A percentile compares a stretch with the other conserved stretches of the same genome.
Evolutionary conservation across 2,113 vertebrate genomes (phyloP).

Genomic region (Mugil cephalus): DNA sequence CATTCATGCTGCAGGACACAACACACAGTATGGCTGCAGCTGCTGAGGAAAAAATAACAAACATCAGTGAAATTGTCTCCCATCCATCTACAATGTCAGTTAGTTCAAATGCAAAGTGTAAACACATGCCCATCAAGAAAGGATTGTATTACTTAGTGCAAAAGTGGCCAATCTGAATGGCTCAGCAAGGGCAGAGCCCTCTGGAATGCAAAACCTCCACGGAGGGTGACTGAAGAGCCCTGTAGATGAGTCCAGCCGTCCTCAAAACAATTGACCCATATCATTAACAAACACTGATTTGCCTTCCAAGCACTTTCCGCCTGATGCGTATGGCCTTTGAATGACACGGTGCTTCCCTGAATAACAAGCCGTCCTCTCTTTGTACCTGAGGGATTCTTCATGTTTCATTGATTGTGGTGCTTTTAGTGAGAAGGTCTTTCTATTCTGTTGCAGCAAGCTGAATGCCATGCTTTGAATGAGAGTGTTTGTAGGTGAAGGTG

Average conservation of each 20-base stretch:
- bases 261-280: constrained; percentile 70
- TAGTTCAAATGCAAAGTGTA: constrained; percentile 59
- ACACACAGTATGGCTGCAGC: background rate
- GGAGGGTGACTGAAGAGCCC: constrained; percentile 43
- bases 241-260: constrained; percentile 59
- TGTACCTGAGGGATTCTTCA: constrained; percentile 71
- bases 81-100: constrained; percentile 51
- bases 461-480: constrained; percentile 51
- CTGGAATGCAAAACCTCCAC: constrained; percentile 58
- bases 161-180: constrained; percentile 54
- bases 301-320: constrained; percentile 59
- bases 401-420: constrained; percentile 78
- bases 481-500: constrained; percentile 51
- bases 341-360: constrained; percentile 62
- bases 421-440: constrained; percentile 69
- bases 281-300: constrained; percentile 71
- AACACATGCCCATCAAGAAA: constrained; percentile 57
- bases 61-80: constrained; percentile 29
- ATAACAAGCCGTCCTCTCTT: constrained; percentile 63
- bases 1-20: background rate
- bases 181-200: constrained; percentile 60
- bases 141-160: constrained; percentile 58
- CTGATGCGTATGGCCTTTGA: constrained; percentile 58
- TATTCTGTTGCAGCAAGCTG: constrained; percentile 49
- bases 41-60: too few species aligned